Percentiles rank a stretch among this genome's conserved stretches.
Evolutionary conservation across 1,140 invertebrate genomes (phyloP).

Genomic region (Drosophila rhopaloa): DNA sequence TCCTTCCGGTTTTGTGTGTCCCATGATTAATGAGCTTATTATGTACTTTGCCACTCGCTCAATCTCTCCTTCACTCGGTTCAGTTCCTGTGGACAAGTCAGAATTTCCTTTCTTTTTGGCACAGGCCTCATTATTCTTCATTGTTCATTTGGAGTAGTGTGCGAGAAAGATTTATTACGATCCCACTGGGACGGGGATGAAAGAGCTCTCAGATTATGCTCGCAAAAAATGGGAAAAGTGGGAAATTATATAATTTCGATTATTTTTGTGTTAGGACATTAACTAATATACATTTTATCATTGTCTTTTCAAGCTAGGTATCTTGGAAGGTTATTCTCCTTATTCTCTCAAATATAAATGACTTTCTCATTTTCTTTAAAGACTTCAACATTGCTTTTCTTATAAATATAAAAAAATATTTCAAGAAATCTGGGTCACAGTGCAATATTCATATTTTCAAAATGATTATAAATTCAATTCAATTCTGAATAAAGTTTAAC

Average conservation of each 20-base stretch:
- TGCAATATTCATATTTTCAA: no score
- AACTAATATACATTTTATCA: no score
- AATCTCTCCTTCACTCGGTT: conserved; percentile 11
- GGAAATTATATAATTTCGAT: not conserved
- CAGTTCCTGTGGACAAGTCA: conserved; percentile 28
- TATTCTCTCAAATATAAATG: no score
- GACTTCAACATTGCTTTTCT: no score
- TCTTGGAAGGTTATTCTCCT: no score
- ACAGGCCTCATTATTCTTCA: conserved; percentile 62
- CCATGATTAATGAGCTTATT: conserved; percentile 75
- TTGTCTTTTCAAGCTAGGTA: no score
- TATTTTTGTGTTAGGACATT: not conserved
- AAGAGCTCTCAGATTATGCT: not conserved
- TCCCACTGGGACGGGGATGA: not conserved
- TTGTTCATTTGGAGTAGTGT: conserved; percentile 60
- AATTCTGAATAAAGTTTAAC: no score
- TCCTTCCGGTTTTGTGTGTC: conserved; percentile 28
- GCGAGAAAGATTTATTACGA: conserved; percentile 50
- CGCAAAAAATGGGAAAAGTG: not conserved
- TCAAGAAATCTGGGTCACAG: no score
- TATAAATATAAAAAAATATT: no score
- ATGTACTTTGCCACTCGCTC: conserved; percentile 59
- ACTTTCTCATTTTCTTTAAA: no score
- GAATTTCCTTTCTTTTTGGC: conserved; percentile 46
- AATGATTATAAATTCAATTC: no score